Evolutionary conservation across 1,140 invertebrate species (phyloP).

Genomic region (Bombus waltoni): DNA sequence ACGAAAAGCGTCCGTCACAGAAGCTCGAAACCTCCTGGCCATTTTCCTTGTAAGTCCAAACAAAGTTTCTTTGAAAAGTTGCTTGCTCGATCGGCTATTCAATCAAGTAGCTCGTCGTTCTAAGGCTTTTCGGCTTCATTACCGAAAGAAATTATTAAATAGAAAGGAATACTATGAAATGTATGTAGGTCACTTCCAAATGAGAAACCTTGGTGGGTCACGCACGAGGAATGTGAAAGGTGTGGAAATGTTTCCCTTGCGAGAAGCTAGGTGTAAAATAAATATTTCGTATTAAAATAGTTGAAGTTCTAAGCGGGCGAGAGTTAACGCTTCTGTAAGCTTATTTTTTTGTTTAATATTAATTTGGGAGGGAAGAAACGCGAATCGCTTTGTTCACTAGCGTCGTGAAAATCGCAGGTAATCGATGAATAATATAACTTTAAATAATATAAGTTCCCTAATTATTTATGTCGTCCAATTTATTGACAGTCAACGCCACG

Average conservation of each 20-base stretch:
- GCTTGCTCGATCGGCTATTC: not conserved
- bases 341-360: no score
- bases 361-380: no score
- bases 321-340: not conserved
- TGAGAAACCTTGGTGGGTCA: not conserved
- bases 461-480: no score
- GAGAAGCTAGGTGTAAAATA: not conserved
- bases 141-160: not conserved
- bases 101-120: conserved; percentile 11
- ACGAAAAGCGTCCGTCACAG: conserved; percentile 81
- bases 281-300: not conserved
- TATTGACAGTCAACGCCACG: no score
- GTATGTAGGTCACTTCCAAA: not conserved
- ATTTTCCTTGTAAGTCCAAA: conserved; percentile 80
- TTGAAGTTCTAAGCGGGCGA: not conserved
- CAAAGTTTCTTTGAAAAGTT: conserved; percentile 43
- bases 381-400: not conserved
- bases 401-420: not conserved
- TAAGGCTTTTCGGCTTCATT: not conserved
- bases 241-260: not conserved
- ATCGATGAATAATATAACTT: not conserved
- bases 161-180: not conserved
- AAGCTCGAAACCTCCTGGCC: conserved; percentile 82
- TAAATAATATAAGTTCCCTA: not conserved
- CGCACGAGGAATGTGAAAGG: not conserved